Base-by-base conservation (phyloP, 1,140 invertebrate species). In the Heterodera schachtii region DNA sequence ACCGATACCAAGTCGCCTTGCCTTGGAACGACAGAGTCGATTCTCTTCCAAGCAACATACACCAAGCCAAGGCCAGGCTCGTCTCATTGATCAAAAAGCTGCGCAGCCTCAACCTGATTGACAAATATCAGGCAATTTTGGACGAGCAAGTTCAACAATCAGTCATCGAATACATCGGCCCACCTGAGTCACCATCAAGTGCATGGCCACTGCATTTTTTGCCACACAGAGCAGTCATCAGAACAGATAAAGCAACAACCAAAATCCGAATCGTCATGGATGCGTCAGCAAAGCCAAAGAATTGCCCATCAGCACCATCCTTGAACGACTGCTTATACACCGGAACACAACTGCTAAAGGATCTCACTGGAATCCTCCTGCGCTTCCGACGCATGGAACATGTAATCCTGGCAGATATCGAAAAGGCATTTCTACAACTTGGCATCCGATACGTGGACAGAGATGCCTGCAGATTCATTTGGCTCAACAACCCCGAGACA, bases 191-290 rank as follows among this genome's bases (percentile, higher is more conserved):
- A 73, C 16, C 71, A 73, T 31, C 31, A 31, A 73, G 44, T 8
- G 31, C 1, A n/a, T 19, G 19, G 44, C 71, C 73, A 7, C n/a
- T 74, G 1, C 73, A 74, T 43, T 74, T 31, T 11, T 41, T 74
- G 1, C 73, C 73, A 7, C 73, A 74, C 31, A n/a, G 73, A 21
- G 73, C 73, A 13, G 75, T 77, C 6, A n/a, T 77, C 11, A 44
- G 64, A 44, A 0, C 4, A 2, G 75, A 77, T 11, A 77, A 77
- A 77, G 67, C 19, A 5, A n/a, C 19, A 21, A 77, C 75, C 5
- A 77, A 77, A 3, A 19, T 77, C n/a, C 19, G 75, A 77, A 67
- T 77, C n/a, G 75, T 77, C 6, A 60, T 60, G 49, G 75, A 77
- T 31, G 75, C 49, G 1, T 46, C 43, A n/a, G 75, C 75, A 1